These are phyloP conservation scores for Salvelinus namaycush DNA, from an alignment of 2,113 vertebrate genomes.

Conservation along the genomic window DNA sequence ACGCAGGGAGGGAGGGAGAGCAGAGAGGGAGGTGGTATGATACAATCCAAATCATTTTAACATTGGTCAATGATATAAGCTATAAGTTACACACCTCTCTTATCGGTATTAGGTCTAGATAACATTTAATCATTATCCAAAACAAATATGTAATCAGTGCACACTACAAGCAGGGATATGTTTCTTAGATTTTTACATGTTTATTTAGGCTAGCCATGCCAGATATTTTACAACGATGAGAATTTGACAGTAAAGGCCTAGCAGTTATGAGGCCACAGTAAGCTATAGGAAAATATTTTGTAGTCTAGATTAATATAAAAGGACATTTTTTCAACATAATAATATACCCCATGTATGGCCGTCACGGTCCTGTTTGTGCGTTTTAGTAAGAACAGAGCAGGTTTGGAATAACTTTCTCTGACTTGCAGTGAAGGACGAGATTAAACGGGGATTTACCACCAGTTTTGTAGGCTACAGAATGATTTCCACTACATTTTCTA, in stretches of 20 bases:
- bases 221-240: no score
- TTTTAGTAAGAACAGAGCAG: no score
- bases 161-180: not conserved
- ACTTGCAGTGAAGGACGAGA: no score
- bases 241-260: not conserved
- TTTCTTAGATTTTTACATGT: not conserved
- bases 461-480: no score
- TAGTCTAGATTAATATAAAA: not conserved
- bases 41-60: slow-evolving; percentile 18
- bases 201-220: no score
- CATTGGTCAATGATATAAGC: not conserved
- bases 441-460: not conserved
- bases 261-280: not conserved
- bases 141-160: not conserved
- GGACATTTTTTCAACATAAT: no score
- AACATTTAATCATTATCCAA: not conserved
- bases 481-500: no score
- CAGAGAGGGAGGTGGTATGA: slow-evolving; percentile 23
- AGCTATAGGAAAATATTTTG: not conserved
- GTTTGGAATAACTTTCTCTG: no score
- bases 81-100: not conserved
- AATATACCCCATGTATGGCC: no score
- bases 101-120: not conserved
- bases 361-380: no score
- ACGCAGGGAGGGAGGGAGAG: slow-evolving; percentile 43